Conservation (phyloP, 2,797 vertebrate species). For the Crypturellus tataupa region DNA sequence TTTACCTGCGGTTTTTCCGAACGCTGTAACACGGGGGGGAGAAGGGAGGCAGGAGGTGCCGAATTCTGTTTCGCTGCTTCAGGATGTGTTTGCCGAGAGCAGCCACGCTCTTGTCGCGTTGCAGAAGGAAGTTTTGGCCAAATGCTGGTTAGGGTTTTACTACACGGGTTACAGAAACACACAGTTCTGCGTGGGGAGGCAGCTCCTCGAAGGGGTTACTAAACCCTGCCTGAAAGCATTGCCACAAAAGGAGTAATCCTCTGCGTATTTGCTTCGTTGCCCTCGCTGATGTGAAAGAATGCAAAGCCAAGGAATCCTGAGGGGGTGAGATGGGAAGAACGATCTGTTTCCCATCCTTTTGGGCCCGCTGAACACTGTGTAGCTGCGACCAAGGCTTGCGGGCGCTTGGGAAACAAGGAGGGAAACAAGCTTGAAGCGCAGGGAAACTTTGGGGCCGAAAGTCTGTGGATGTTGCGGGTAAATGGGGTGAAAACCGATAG, state of each 20-base stretch:
- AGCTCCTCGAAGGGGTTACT: slow-evolving; percentile 68
- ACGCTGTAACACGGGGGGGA: not conserved
- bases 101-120: not conserved
- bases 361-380: not conserved
- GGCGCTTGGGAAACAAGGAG: slow-evolving; percentile 5
- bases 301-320: slow-evolving; percentile 51
- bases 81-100: not conserved
- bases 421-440: not conserved
- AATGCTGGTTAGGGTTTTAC: slow-evolving; percentile 55
- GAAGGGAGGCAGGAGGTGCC: slow-evolving; percentile 15
- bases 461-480: not conserved
- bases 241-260: slow-evolving; percentile 78
- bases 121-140: not conserved
- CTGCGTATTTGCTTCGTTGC: slow-evolving; percentile 74
- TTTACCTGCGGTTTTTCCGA: not conserved
- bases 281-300: slow-evolving; percentile 73
- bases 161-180: slow-evolving; percentile 54
- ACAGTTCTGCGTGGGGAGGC: slow-evolving; percentile 57
- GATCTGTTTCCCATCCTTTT: not conserved
- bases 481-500: slow-evolving; percentile 34
- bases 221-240: slow-evolving; percentile 70
- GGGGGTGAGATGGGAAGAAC: slow-evolving; percentile 56
- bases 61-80: slow-evolving; percentile 49
- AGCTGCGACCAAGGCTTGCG: not conserved
- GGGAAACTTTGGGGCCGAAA: not conserved